Percentiles rank a stretch among this genome's conserved stretches.
Conservation (phyloP, 92 coral and sea anemone species). For the Zoanthus sociatus region DNA sequence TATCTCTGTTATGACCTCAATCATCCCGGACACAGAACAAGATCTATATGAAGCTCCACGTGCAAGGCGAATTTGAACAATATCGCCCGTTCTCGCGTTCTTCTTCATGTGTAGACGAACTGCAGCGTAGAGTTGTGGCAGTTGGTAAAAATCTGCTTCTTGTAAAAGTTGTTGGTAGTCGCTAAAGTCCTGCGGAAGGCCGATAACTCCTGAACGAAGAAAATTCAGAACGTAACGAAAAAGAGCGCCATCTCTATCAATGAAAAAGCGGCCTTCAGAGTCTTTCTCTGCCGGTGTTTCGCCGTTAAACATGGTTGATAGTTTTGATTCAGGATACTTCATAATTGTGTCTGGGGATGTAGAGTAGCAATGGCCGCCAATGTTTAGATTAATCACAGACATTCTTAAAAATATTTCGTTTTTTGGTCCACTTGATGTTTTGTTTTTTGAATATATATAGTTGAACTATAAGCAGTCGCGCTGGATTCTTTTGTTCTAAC, state of each 20-base stretch:
- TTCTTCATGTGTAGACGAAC: slow-evolving; percentile 24
- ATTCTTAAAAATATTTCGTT: background rate
- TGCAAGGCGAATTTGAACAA: slow-evolving; percentile 46
- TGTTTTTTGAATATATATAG: background rate
- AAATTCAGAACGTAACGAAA: slow-evolving; percentile 45
- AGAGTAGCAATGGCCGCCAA: slow-evolving; percentile 79
- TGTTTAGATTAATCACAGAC: slow-evolving; percentile 71
- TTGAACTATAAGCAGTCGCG: background rate
- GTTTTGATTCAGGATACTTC: slow-evolving; percentile 66
- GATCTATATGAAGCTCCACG: slow-evolving; percentile 45
- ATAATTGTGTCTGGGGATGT: slow-evolving; percentile 76
- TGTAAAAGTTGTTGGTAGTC: slow-evolving; percentile 45
- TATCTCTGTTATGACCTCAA: slow-evolving; percentile 30
- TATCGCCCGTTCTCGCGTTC: slow-evolving; percentile 23
- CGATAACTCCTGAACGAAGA: slow-evolving; percentile 40
- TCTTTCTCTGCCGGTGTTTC: slow-evolving; percentile 1
- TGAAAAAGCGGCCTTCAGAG: slow-evolving; percentile 21
- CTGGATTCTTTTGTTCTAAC: background rate
- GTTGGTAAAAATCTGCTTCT: slow-evolving; percentile 40
- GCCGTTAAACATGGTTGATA: slow-evolving; percentile 21
- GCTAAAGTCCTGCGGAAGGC: slow-evolving; percentile 26
- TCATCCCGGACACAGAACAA: slow-evolving; percentile 49
- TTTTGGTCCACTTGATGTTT: background rate
- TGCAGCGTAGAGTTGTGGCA: slow-evolving; percentile 42
- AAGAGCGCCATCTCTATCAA: slow-evolving; percentile 51